Percentiles rank a stretch among this genome's conserved stretches.
phyloP scores from a whole-genome alignment of 2,888 invertebrate genomes.

The Epicampocera succincta region DNA sequence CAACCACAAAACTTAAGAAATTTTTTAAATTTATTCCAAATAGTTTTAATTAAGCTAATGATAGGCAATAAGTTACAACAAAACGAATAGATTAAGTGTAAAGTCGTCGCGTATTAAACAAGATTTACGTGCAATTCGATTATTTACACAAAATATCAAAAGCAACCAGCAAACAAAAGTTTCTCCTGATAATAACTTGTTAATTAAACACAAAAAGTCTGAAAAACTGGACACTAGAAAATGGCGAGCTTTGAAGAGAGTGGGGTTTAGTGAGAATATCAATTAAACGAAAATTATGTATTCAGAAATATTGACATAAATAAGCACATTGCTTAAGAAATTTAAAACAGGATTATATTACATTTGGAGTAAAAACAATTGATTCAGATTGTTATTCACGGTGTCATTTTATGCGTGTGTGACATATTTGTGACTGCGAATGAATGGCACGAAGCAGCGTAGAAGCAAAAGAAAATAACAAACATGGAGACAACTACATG shows the following conservation, averaged over 20 bases:
- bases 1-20: constrained; percentile 54
- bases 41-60: constrained; percentile 54
- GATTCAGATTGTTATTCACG: constrained; percentile 22
- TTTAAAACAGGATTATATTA: not conserved
- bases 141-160: constrained; percentile 39
- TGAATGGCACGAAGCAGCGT: not conserved
- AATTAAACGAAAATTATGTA: not conserved
- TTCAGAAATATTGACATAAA: not conserved
- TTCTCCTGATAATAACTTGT: constrained; percentile 27
- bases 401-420: constrained; percentile 37
- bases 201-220: constrained; percentile 13
- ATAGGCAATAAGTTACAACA: constrained; percentile 39
- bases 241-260: constrained; percentile 44
- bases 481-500: constrained; percentile 46
- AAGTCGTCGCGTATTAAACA: constrained; percentile 63
- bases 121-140: constrained; percentile 66
- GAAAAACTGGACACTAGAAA: constrained; percentile 24
- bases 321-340: not conserved
- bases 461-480: constrained; percentile 9
- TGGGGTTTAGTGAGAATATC: constrained; percentile 3
- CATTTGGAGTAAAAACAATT: not conserved
- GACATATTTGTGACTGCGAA: constrained; percentile 15
- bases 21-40: constrained; percentile 47
- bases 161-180: constrained; percentile 32
- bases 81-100: constrained; percentile 32